Conservation (phyloP, 2,113 vertebrate genomes). For the Onychorhynchus coronatus region DNA sequence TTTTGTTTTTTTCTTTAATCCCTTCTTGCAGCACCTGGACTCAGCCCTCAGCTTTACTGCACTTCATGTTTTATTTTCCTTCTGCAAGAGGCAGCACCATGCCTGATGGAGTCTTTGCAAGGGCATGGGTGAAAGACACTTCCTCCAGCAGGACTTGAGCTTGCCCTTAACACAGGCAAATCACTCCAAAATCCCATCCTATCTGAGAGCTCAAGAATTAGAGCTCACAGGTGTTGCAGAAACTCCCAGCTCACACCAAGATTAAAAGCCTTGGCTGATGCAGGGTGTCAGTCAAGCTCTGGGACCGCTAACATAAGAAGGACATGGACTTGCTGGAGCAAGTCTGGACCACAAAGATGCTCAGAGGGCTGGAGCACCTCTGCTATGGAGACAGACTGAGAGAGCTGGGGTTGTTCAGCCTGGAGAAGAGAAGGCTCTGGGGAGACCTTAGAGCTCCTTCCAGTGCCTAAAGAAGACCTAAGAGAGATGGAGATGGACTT, state of each 20-base stretch:
- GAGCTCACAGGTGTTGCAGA: neutral
- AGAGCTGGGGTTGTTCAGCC: neutral
- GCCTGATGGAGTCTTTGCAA: neutral
- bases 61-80: neutral
- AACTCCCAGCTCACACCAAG: neutral
- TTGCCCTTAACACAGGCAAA: neutral
- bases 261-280: neutral
- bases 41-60: neutral
- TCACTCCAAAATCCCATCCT: neutral
- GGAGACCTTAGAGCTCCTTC: neutral
- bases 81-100: neutral
- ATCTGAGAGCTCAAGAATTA: neutral
- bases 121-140: neutral
- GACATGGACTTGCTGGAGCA: neutral
- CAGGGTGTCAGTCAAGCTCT: rapidly evolving
- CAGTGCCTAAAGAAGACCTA: neutral
- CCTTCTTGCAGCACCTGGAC: neutral
- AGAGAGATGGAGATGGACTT: neutral
- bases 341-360: neutral
- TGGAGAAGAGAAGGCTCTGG: neutral
- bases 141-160: neutral
- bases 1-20: neutral
- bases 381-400: neutral
- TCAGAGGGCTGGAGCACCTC: neutral
- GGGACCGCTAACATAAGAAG: neutral